A percentile compares a stretch with the other conserved stretches of the same genome.
Conservation (phyloP, 2,888 invertebrate species). For the Ophion obscuratus region DNA sequence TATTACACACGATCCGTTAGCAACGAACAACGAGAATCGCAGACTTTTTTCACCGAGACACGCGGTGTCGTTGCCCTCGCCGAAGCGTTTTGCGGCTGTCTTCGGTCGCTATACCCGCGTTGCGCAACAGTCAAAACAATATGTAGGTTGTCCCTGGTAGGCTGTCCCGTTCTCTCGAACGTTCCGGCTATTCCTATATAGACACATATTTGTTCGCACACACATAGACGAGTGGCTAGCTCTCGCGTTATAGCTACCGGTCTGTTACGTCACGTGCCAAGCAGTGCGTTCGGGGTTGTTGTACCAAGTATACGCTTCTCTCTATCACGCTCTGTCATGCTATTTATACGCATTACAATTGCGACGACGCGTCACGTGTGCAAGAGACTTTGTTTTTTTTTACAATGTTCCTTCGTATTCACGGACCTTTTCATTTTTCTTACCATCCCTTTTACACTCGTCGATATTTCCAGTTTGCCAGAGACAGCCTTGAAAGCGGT, state of each 20-base stretch:
- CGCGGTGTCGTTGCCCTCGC: slow-evolving; percentile 64
- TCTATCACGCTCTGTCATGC: neutral
- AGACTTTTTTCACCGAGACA: slow-evolving; percentile 16
- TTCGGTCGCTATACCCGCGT: slow-evolving; percentile 49
- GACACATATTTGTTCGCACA: slow-evolving; percentile 39
- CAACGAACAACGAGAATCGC: slow-evolving; percentile 19
- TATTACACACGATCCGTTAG: slow-evolving; percentile 29
- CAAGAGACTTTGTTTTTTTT: neutral
- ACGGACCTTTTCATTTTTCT: neutral
- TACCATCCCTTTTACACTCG: neutral
- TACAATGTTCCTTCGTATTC: neutral
- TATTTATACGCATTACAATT: neutral
- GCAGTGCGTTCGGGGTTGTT: slow-evolving; percentile 69
- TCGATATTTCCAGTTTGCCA: no score
- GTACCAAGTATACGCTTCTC: slow-evolving; percentile 47
- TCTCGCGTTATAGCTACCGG: slow-evolving; percentile 55
- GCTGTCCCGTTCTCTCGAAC: slow-evolving; percentile 70
- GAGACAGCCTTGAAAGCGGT: no score
- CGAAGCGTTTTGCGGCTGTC: slow-evolving; percentile 28
- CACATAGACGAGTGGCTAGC: slow-evolving; percentile 33
- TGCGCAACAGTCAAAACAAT: slow-evolving; percentile 75
- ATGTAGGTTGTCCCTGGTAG: slow-evolving; percentile 69
- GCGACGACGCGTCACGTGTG: neutral
- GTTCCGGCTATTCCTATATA: slow-evolving; percentile 25
- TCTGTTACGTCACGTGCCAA: slow-evolving; percentile 67